Conservation (phyloP, 2,888 invertebrate genomes). For the Hydrotaea diabolus region DNA sequence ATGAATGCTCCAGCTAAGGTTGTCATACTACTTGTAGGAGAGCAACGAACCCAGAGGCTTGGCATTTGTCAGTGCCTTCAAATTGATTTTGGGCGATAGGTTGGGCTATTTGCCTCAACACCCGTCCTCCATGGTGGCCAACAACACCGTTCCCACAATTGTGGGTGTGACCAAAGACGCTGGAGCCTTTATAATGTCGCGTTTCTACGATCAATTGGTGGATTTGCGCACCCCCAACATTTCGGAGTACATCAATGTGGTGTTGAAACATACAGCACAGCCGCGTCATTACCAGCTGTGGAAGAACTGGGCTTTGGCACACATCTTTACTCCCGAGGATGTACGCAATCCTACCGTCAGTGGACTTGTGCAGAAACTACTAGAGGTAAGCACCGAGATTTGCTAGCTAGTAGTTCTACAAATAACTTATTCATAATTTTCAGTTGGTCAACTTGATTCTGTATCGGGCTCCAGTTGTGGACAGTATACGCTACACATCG, state of each 20-base stretch:
- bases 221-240: conserved; percentile 73
- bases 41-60: conserved; percentile 74
- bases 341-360: conserved; percentile 65
- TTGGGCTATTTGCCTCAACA: conserved; percentile 76
- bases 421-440: not conserved
- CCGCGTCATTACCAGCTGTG: conserved; percentile 73
- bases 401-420: no score
- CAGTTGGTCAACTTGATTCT: conserved; percentile 76
- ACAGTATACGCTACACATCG: conserved; percentile 74
- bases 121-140: conserved; percentile 73
- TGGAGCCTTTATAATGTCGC: conserved; percentile 80
- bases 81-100: conserved; percentile 76
- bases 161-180: conserved; percentile 82
- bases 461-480: conserved; percentile 77
- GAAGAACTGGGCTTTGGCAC: conserved; percentile 75
- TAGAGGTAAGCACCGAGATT: conserved; percentile 70
- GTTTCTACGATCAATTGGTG: conserved; percentile 76
- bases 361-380: conserved; percentile 72
- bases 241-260: conserved; percentile 76
- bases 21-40: conserved; percentile 58
- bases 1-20: no score
- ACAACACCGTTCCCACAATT: conserved; percentile 76
- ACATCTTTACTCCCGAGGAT: conserved; percentile 75
- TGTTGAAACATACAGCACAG: conserved; percentile 74
- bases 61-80: conserved; percentile 75